These are phyloP conservation scores for Trachelus iudaicus DNA, from an alignment of 2,888 invertebrate species.

Conservation along the genomic window DNA sequence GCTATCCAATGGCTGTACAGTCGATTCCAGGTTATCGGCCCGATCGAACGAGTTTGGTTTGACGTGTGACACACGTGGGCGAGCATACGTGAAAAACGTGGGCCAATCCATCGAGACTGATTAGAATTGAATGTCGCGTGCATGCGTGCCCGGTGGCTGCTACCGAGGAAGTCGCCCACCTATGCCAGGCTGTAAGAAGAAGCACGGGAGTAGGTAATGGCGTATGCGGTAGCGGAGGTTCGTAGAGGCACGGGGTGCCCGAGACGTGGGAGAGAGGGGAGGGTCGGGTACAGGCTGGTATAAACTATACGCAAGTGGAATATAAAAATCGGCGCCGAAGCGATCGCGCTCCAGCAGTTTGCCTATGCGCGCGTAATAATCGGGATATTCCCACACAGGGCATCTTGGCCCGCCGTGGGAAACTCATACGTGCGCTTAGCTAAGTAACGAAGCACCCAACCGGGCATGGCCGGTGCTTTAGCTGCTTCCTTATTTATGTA, in stretches of 20 bases:
- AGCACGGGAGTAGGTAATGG: background rate
- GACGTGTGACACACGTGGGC: background rate
- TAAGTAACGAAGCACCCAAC: conserved; percentile 1
- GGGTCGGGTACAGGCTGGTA: background rate
- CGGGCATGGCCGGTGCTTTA: background rate
- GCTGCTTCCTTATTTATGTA: background rate
- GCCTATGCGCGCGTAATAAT: conserved; percentile 61
- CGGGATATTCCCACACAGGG: conserved; percentile 59
- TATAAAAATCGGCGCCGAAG: conserved; percentile 57
- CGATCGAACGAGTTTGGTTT: background rate
- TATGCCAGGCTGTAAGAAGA: background rate
- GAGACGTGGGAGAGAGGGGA: background rate
- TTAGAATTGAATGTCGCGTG: conserved; percentile 5
- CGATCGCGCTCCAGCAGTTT: conserved; percentile 43
- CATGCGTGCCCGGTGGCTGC: conserved; percentile 5
- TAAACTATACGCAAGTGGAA: conserved; percentile 34
- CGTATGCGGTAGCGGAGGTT: background rate
- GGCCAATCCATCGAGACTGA: background rate
- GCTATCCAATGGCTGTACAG: background rate
- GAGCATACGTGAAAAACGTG: background rate
- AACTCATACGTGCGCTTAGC: conserved; percentile 61
- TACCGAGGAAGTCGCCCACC: conserved; percentile 5
- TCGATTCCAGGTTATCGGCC: background rate
- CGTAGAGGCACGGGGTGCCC: background rate
- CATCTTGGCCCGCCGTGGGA: conserved; percentile 60